These are phyloP conservation scores for Philereme vetulata DNA, from an alignment of 2,888 invertebrate genomes.

Conservation along the genomic window DNA sequence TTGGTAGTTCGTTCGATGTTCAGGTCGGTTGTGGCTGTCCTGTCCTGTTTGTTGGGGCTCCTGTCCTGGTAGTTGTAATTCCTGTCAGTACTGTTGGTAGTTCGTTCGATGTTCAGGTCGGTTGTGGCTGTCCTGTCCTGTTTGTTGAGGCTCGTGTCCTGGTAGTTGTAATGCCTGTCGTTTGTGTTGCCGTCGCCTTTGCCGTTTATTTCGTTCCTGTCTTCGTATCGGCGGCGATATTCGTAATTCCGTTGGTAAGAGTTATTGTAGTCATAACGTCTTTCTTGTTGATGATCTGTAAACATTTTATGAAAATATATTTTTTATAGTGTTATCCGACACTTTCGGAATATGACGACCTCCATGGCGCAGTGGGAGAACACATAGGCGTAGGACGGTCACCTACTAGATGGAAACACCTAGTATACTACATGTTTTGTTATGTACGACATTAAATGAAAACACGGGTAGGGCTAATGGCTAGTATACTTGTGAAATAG, in stretches of 20 bases:
- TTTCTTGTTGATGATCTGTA: slow-evolving; percentile 19
- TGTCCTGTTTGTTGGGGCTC: neutral
- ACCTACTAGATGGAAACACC: too few species aligned
- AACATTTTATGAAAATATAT: too few species aligned
- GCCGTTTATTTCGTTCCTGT: slow-evolving; percentile 23
- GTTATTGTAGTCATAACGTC: slow-evolving; percentile 24
- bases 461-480: too few species aligned
- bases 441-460: too few species aligned
- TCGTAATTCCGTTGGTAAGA: slow-evolving; percentile 14
- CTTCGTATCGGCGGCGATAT: slow-evolving; percentile 10
- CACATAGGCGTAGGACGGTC: too few species aligned
- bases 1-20: neutral
- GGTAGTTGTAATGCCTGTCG: slow-evolving; percentile 3
- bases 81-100: neutral
- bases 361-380: too few species aligned
- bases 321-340: too few species aligned
- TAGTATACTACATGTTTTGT: too few species aligned
- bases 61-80: neutral
- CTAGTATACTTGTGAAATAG: too few species aligned
- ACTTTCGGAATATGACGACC: too few species aligned
- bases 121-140: neutral
- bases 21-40: too few species aligned
- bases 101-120: neutral
- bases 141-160: neutral
- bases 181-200: slow-evolving; percentile 19